Base-by-base conservation (phyloP, 2,113 vertebrate species). In the Terrapene triunguis region DNA sequence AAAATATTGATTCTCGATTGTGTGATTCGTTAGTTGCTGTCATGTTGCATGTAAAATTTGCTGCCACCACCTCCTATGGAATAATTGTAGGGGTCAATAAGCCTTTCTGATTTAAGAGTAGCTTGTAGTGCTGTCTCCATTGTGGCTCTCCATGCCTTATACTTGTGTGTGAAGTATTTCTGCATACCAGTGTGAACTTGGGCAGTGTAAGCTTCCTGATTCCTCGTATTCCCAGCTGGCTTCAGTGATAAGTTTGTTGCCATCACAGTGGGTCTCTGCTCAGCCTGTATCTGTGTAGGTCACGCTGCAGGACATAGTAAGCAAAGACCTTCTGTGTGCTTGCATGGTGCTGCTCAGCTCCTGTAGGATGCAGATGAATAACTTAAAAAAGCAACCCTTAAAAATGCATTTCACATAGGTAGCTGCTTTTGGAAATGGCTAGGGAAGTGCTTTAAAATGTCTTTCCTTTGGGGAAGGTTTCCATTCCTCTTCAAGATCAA, bases 201-300 rank as follows among this genome's bases (percentile, higher is more conserved):
- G 1, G n/a, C 21, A 3, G 62, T n/a, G 88, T 1, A 0, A 16
- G 59, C 12, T 19, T 12, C 72, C 72, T 42, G 2, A 57, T 10
- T 48, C 59, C n/a, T 7, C 57, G 27, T 51, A 69, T 32, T 32
- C 14, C 82, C 1, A 0, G 50, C 24, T 79, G 17, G 0, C 42
- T 27, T 44, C 19, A 54, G 25, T 1, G 3, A 27, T 11, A 21
- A 27, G 9, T 50, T 4, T 21, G 14, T 51, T 44, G 25, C 74
- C 1, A 19, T 44, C 51, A 14, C 8, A 22, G 19, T 10, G 35
- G n/a, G 47, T 50, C 50, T 87, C 65, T 47, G 69, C 48, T 57
- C 25, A 42, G 5, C 0, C 0, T 3, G 32, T 69, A n/a, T n/a
- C 62, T 5, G 1, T 5, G 50, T 32, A 59, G 72, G 55, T 35